Evolutionary conservation across 2,888 invertebrate genomes (phyloP), one percentile per base, ranked within the genome.

Genomic region (Scrobipalpa costella): DNA sequence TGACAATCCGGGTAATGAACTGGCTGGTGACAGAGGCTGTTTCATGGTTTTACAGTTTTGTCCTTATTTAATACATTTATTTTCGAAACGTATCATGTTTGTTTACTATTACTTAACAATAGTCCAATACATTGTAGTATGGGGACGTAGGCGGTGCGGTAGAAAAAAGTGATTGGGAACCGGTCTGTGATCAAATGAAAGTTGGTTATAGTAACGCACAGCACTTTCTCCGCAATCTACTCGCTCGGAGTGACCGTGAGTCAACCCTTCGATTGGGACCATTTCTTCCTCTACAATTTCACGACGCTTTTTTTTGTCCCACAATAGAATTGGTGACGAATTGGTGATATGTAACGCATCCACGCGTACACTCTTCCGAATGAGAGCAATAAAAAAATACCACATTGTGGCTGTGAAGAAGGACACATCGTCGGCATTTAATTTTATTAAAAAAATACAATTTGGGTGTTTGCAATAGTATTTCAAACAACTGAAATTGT

Each of bases 181-280:
- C 84, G 79, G 85, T 84, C 77, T 72, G 71, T 72, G 74, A 78
- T 81, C 74, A 80, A 84, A 88, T 74, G 86, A 86, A 87, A 87
- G 87, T 84, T 80, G 76, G 75, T 73, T 78, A 78, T 81, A 78
- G 76, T 76, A 82, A 77, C 76, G 77, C 78, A 73, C 73, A 73
- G 74, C 80, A 89, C 88, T 88, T 89, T 89, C 88, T 84, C 88
- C 75, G 71, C 74, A 69, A 74, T 73, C 69, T 76, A 69, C 67
- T 67, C 66, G 71, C 11, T 50, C 21, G 50, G 47, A 47, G 47
- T n/a, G 7, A 21, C 50, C 19, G 19, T 50, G 50, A 50, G 19
- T 55, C 52, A n/a, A 55, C 55, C 11, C 55, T 55, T 55, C 33
- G 55, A 50, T 50, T 50, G 3, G 7, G 34, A 40, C n/a, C n/a